These are phyloP conservation scores for Caenorhabditis sp. DNA, from an alignment of 2,888 invertebrate genomes.

Conservation along the genomic window DNA sequence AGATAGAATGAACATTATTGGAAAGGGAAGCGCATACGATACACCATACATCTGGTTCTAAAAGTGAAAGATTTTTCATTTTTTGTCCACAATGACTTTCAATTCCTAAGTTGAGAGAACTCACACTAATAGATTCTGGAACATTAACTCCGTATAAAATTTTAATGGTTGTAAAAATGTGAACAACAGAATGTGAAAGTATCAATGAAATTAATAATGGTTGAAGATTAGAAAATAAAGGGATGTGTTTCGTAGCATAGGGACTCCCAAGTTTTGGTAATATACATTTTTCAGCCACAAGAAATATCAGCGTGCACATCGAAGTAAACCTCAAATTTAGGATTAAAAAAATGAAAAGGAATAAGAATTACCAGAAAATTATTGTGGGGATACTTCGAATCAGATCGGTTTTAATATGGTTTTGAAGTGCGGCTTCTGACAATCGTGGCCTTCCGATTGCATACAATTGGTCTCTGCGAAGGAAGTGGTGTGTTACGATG, in stretches of 20 bases:
- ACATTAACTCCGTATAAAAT: conserved; percentile 24
- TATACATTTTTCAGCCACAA: conserved; percentile 70
- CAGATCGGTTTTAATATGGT: conserved; percentile 67
- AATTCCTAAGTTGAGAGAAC: neutral
- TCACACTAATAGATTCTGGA: conserved; percentile 37
- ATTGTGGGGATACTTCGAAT: conserved; percentile 68
- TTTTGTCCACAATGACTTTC: no score
- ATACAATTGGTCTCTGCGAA: conserved; percentile 59
- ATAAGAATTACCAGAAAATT: conserved; percentile 71
- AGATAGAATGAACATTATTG: conserved; percentile 66
- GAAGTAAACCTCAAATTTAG: conserved; percentile 71
- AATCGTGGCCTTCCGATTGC: conserved; percentile 66
- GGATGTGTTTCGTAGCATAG: conserved; percentile 70
- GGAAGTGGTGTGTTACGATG: neutral
- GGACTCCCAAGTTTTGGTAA: conserved; percentile 73
- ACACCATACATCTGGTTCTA: conserved; percentile 67
- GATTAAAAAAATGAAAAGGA: no score
- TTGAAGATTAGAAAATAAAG: conserved; percentile 71
- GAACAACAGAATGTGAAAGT: conserved; percentile 55
- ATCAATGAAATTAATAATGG: conserved; percentile 66
- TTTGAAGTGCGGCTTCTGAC: conserved; percentile 63
- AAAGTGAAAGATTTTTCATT: conserved; percentile 9
- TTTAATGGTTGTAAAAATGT: conserved; percentile 44
- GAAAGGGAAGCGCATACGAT: conserved; percentile 68
- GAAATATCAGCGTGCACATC: conserved; percentile 64